Percentiles rank a stretch among this genome's conserved stretches.
Evolutionary conservation across 1,140 invertebrate genomes (phyloP).

Genomic region (Heliconius hewitsoni): DNA sequence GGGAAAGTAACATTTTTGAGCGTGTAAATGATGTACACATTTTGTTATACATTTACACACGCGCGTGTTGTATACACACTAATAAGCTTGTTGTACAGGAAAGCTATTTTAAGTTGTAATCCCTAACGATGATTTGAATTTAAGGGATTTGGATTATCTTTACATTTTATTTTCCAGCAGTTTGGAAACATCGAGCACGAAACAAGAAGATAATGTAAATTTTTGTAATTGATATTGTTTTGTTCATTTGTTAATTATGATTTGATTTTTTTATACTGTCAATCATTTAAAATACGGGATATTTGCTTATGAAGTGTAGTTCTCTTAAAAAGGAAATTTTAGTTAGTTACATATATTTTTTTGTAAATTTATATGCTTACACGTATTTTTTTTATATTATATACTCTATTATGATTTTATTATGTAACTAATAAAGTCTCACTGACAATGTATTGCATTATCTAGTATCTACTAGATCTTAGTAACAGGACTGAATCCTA

Average conservation of each 20-base stretch:
- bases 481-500: no score
- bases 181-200: not conserved
- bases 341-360: no score
- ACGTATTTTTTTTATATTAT: no score
- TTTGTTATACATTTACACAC: slow-evolving; percentile 68
- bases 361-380: no score
- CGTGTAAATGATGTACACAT: slow-evolving; percentile 73
- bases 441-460: no score
- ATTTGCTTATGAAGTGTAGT: no score
- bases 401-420: no score
- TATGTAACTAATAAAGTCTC: no score
- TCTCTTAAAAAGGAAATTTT: no score
- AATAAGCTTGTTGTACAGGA: slow-evolving; percentile 52
- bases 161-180: slow-evolving; percentile 29
- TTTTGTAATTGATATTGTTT: slow-evolving; percentile 1
- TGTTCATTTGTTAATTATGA: not conserved
- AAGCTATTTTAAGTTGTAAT: slow-evolving; percentile 80
- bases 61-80: slow-evolving; percentile 49
- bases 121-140: slow-evolving; percentile 79
- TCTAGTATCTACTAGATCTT: no score
- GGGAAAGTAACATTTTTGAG: slow-evolving; percentile 74
- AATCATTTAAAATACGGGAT: no score
- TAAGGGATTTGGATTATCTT: slow-evolving; percentile 70
- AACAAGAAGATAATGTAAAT: not conserved
- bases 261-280: not conserved